Conservation (phyloP, 2,797 vertebrate genomes). For the Esox lucius region DNA sequence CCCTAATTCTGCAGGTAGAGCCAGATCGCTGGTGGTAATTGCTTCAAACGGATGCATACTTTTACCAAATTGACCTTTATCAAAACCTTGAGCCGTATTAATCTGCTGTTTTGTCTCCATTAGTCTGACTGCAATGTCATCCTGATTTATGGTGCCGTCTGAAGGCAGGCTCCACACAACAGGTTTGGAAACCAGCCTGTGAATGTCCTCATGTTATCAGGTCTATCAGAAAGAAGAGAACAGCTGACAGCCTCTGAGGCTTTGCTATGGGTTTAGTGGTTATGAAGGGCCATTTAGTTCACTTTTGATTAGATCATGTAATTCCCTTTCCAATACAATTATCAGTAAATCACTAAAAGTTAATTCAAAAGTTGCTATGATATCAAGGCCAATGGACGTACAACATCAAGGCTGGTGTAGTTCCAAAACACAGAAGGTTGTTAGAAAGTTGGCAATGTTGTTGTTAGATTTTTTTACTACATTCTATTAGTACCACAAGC, state of each 20-base stretch:
- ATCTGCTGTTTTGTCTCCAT: conserved; percentile 74
- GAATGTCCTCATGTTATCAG: conserved; percentile 59
- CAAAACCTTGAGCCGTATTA: conserved; percentile 75
- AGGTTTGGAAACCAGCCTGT: conserved; percentile 50
- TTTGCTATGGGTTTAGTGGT: conserved; percentile 33
- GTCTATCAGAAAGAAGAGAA: conserved; percentile 37
- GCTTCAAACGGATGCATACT: conserved; percentile 78
- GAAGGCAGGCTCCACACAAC: conserved; percentile 59
- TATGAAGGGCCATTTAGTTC: conserved; percentile 31
- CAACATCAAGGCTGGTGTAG: not conserved
- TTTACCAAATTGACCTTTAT: conserved; percentile 82
- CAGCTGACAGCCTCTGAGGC: conserved; percentile 41
- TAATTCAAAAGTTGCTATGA: not conserved
- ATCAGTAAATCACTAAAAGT: not conserved
- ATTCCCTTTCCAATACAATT: not conserved
- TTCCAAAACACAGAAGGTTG: not conserved
- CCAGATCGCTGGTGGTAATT: conserved; percentile 71
- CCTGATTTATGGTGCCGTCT: conserved; percentile 69
- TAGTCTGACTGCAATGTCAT: conserved; percentile 60
- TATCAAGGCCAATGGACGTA: not conserved
- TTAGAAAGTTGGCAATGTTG: not conserved
- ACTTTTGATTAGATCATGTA: conserved; percentile 16
- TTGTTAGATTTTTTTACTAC: not conserved
- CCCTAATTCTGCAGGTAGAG: conserved; percentile 69
- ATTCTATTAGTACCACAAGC: not conserved